A percentile compares a stretch with the other conserved stretches of the same genome.
phyloP scores from a whole-genome alignment of 2,888 invertebrate species.

The Hypsopygia costalis region DNA sequence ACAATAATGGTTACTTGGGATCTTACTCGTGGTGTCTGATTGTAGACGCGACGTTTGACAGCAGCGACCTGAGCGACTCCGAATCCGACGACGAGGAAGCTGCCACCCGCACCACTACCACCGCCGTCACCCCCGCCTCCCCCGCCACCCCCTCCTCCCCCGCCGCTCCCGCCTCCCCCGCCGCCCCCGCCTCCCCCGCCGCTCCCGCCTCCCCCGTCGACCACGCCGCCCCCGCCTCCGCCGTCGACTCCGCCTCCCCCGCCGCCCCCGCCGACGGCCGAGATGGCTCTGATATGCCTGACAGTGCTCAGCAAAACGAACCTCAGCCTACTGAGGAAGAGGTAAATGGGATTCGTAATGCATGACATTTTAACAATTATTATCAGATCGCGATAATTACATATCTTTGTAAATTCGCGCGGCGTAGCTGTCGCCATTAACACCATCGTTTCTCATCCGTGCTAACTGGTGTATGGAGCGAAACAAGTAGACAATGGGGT shows the following conservation, averaged over 20 bases:
- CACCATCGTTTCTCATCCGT: no score
- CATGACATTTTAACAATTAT: no score
- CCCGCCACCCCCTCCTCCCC: constrained; percentile 5
- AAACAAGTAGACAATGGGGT: no score
- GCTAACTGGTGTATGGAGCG: no score
- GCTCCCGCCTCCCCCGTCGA: no score
- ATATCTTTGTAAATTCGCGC: no score
- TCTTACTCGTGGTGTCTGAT: neutral
- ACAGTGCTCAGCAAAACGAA: neutral
- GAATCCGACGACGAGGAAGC: constrained; percentile 36
- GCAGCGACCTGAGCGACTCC: constrained; percentile 62
- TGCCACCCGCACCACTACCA: constrained; percentile 1
- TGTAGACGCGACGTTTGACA: constrained; percentile 62
- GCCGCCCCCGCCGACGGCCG: neutral
- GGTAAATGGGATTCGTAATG: no score
- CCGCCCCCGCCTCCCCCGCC: constrained; percentile 1
- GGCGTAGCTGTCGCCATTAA: no score
- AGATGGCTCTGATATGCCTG: constrained; percentile 5
- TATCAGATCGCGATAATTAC: no score
- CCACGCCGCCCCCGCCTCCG: constrained; percentile 12
- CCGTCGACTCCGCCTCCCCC: constrained; percentile 13
- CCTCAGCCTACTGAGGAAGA: neutral
- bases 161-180: constrained; percentile 6
- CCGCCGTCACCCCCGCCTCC: constrained; percentile 14
- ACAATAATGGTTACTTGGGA: no score